Evolutionary conservation across 2,888 invertebrate genomes (phyloP).

Genomic region (Acrobasis consociella): DNA sequence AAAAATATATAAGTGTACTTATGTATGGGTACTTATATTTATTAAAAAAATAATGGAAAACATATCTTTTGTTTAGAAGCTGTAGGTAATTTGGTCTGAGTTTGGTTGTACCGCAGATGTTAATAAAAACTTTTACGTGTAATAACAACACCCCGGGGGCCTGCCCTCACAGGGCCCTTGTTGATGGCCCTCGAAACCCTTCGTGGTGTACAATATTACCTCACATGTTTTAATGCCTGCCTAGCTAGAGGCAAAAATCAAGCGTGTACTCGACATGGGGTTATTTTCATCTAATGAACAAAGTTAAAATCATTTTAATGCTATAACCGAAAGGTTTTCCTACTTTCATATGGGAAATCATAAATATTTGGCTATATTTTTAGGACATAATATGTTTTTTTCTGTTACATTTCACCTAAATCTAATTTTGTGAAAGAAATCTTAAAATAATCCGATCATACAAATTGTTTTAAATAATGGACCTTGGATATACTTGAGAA

Average conservation of each 20-base stretch:
- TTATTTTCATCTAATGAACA: neutral
- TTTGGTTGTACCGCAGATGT: constrained; percentile 20
- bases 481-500: too few species aligned
- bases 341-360: too few species aligned
- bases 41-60: neutral
- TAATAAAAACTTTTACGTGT: constrained; percentile 23
- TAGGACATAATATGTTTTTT: neutral
- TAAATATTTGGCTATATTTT: too few species aligned
- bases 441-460: too few species aligned
- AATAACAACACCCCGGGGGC: constrained; percentile 16
- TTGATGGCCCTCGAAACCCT: constrained; percentile 17
- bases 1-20: too few species aligned
- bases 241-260: constrained; percentile 12
- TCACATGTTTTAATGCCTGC: neutral
- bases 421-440: too few species aligned
- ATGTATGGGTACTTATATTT: too few species aligned
- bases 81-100: neutral
- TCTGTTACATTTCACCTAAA: too few species aligned
- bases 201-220: constrained; percentile 6
- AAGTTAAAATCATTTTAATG: too few species aligned
- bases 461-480: too few species aligned
- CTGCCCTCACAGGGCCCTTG: constrained; percentile 1
- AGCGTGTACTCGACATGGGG: neutral
- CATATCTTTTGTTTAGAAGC: neutral
- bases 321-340: too few species aligned